Evolutionary conservation across 1,140 invertebrate species (phyloP).

Genomic region (Hyles euphorbiae): DNA sequence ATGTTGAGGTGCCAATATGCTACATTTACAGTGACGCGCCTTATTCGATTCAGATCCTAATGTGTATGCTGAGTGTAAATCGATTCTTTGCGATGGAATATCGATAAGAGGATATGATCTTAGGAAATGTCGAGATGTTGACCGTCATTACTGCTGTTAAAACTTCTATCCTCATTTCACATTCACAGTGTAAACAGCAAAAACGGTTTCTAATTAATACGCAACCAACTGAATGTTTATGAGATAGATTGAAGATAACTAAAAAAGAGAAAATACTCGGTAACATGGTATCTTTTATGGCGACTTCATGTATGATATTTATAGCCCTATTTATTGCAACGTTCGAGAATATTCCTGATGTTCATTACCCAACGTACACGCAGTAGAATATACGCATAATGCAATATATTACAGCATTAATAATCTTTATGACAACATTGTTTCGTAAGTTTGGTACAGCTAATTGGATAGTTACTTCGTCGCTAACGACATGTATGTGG

Average conservation of each 20-base stretch:
- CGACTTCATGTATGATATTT: no score
- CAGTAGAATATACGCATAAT: no score
- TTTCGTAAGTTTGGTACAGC: slow-evolving; percentile 20
- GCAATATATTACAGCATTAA: background rate
- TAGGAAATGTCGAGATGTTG: slow-evolving; percentile 9
- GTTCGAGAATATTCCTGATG: no score
- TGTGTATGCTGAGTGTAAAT: slow-evolving; percentile 22
- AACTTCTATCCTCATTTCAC: no score
- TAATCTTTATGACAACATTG: slow-evolving; percentile 20
- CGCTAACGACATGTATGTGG: slow-evolving; percentile 46
- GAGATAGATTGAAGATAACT: slow-evolving; percentile 3
- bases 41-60: slow-evolving; percentile 23
- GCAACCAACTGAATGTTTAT: no score
- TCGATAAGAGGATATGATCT: slow-evolving; percentile 16
- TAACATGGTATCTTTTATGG: background rate
- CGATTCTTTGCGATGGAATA: slow-evolving; percentile 14
- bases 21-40: slow-evolving; percentile 19
- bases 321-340: no score
- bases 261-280: slow-evolving; percentile 6
- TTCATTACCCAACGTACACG: no score
- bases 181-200: no score
- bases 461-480: slow-evolving; percentile 31
- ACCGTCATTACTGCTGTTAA: no score
- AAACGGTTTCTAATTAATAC: no score
- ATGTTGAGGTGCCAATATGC: slow-evolving; percentile 37